Base-by-base conservation (phyloP, 2,797 vertebrate genomes). In the Mastacembelus armatus region DNA sequence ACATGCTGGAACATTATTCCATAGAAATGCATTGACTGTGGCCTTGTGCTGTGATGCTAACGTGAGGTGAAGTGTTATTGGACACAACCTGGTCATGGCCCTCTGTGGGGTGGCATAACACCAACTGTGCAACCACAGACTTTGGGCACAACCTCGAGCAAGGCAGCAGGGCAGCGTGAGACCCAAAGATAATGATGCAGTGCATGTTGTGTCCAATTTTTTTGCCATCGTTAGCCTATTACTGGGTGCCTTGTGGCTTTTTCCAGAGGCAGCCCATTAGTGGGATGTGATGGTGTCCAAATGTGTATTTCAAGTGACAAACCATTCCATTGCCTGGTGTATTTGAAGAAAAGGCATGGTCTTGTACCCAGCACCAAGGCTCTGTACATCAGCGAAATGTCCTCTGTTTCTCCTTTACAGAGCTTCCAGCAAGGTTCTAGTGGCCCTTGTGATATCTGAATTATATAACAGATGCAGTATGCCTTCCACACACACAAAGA, bases 211-310 rank as follows among this genome's bases (percentile, higher is more conserved):
- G 49, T 11, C 7, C 29, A 9, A 62, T 72, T 66, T 74, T 2
- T 51, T 30, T 21, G 4, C 18, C 30, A 12, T 61, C 58, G 19
- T 77, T 82, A 70, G n/a, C n/a, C n/a, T n/a, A n/a, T n/a, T 43
- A 62, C 67, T 48, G 61, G 39, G 38, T 50, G 76, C 71, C 71
- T 75, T 5, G 2, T 67, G 65, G 75, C 68, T 50, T 61, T 78
- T 81, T 68, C 78, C 74, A 47, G 66, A 56, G 76, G 67, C 78
- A 63, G 63, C 49, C 65, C 74, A 85, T 90, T 89, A 86, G 83
- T 59, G 65, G 74, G 56, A 81, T 64, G 66, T 42, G 57, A 83
- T 79, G 71, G 61, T 56, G 71, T 80, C 67, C 63, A 50, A 39
- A 45, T n/a, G 64, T 72, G 29, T 73, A 76, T 61, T 76, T 50